Conservation (phyloP, 2,888 invertebrate genomes). For the Lamellibrachia satsuma region DNA sequence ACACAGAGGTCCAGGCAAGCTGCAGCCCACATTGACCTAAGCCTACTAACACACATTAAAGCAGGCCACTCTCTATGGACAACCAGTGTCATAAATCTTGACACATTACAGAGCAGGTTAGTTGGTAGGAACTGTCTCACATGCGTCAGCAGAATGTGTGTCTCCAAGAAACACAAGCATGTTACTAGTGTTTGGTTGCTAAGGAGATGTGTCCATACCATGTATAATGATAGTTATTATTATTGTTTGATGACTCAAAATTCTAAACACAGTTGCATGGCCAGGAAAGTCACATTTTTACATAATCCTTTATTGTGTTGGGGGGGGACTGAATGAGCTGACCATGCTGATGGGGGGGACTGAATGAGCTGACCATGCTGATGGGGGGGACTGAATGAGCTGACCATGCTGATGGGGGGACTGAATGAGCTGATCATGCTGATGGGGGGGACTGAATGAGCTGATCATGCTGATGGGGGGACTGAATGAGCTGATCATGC, state of each 20-base stretch:
- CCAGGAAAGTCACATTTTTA: too few relatives aligned
- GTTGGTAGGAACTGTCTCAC: not conserved
- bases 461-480: too few relatives aligned
- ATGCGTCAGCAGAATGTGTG: not conserved
- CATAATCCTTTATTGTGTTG: too few relatives aligned
- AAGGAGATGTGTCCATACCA: not conserved
- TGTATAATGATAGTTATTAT: not conserved
- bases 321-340: too few relatives aligned
- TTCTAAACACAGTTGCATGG: too few relatives aligned
- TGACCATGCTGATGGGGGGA: too few relatives aligned
- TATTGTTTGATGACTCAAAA: not conserved
- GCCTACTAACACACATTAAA: not conserved
- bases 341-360: too few relatives aligned
- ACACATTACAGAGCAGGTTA: not conserved
- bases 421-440: too few relatives aligned
- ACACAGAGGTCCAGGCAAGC: not conserved
- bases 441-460: too few relatives aligned
- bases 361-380: too few relatives aligned
- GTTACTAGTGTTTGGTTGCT: not conserved
- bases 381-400: too few relatives aligned
- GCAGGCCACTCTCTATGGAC: conserved; percentile 2
- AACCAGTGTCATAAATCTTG: not conserved
- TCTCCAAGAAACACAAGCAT: not conserved
- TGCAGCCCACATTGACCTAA: not conserved
- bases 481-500: too few relatives aligned